A percentile compares a stretch with the other conserved stretches of the same genome.
These are phyloP conservation scores for Odontesthes bonariensis DNA, from an alignment of 2,113 vertebrate genomes.

Conservation along the genomic window DNA sequence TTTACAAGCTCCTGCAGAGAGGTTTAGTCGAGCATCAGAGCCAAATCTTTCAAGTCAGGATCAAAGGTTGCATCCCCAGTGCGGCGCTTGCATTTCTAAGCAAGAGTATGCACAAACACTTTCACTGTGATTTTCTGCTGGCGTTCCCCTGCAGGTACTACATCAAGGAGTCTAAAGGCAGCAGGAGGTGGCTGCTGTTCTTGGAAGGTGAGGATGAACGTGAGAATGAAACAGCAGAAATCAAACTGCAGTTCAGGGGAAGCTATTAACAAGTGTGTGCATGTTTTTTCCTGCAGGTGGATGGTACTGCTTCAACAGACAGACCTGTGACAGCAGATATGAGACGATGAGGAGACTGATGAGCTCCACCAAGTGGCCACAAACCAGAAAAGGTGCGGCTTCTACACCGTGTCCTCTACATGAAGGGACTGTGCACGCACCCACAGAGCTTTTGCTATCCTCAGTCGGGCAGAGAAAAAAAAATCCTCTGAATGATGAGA, in stretches of 20 bases:
- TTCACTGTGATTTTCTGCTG: slow-evolving; percentile 17
- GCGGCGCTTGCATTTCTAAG: not conserved
- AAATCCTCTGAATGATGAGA: slow-evolving; percentile 38
- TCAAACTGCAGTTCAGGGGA: not conserved
- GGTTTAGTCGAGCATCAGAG: slow-evolving; percentile 33
- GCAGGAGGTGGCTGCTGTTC: slow-evolving; percentile 91
- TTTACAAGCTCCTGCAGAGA: slow-evolving; percentile 30
- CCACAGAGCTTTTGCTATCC: slow-evolving; percentile 11
- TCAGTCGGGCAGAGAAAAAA: slow-evolving; percentile 16
- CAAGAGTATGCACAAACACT: not conserved
- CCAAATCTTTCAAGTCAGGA: slow-evolving; percentile 66
- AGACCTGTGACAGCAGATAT: slow-evolving; percentile 89
- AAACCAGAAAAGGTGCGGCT: slow-evolving; percentile 85
- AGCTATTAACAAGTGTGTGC: slow-evolving; percentile 11
- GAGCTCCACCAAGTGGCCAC: slow-evolving; percentile 92
- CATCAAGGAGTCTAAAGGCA: slow-evolving; percentile 92
- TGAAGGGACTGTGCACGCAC: not conserved
- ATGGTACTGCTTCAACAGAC: slow-evolving; percentile 93
- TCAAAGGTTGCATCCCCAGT: slow-evolving; percentile 51
- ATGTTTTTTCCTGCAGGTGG: slow-evolving; percentile 82
- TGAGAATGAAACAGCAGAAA: slow-evolving; percentile 58
- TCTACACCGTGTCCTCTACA: no score
- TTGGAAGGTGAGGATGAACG: slow-evolving; percentile 92
- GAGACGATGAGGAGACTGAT: slow-evolving; percentile 89
- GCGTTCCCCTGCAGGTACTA: slow-evolving; percentile 85